Conservation (phyloP, 2,797 vertebrate genomes). For the Pipistrellus nathusii region DNA sequence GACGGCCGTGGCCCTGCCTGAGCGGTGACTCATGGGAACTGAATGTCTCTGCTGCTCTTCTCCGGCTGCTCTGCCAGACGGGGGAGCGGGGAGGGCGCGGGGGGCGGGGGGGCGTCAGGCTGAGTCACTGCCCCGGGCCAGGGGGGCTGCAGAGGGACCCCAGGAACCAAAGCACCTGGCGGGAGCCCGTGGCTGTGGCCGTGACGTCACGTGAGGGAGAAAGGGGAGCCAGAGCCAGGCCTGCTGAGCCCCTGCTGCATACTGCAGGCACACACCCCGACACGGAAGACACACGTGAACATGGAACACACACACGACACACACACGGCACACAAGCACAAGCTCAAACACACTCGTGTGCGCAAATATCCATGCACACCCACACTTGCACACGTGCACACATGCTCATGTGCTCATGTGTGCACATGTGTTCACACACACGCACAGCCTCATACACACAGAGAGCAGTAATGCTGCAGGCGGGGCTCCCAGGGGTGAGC, state of each 20-base stretch:
- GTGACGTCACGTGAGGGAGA: fast-evolving
- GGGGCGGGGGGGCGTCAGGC: background rate
- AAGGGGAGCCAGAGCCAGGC: background rate
- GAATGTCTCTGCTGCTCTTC: no score
- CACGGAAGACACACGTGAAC: no score
- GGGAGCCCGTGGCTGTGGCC: background rate
- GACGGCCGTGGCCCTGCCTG: no score
- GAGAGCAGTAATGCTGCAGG: fast-evolving
- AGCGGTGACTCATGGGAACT: no score
- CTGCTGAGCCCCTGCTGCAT: background rate
- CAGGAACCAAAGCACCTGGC: background rate
- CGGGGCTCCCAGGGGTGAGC: fast-evolving
- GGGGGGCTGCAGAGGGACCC: background rate
- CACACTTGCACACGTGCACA: background rate
- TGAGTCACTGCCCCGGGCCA: background rate
- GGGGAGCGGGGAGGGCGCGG: background rate
- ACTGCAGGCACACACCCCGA: fast-evolving
- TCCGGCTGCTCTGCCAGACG: no score
- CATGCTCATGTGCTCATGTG: no score
- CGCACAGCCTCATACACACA: background rate
- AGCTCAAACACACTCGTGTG: background rate
- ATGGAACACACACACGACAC: no score
- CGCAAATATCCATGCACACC: background rate
- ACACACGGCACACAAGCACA: background rate
- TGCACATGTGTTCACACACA: fast-evolving